Base-by-base conservation (phyloP, 2,113 vertebrate species). In the Pardalotus punctatus region DNA sequence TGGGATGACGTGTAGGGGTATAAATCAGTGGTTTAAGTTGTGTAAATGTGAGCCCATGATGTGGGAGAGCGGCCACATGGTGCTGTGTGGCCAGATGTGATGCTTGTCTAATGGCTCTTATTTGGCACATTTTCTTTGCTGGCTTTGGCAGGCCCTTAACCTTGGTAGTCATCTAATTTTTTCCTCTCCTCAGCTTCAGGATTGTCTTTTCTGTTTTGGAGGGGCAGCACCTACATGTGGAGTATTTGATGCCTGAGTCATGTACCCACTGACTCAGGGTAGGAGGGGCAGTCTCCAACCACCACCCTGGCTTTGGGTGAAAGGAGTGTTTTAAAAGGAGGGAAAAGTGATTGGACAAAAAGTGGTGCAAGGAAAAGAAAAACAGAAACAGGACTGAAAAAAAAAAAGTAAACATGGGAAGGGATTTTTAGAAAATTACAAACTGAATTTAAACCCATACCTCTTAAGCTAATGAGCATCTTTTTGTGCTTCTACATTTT, bases 401-500 rank as follows among this genome's bases (percentile, higher is more conserved):
- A 5, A 31, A 5, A 74, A 84, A 93, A 79, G 17, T 53, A 74
- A 88, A 91, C n/a, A 48, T 5, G 18, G 31, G 40, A 76, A 89
- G 19, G 14, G 35, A 61, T 45, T 86, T 94, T 82, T 90, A 66
- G 43, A 91, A 82, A 93, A 93, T 80, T 64, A 48, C 93, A 81
- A 88, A 76, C 24, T 11, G 23, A 87, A 76, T 91, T 87, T n/a
- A 91, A 93, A 18, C 13, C 33, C 38, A 58, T 73, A 58, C 78
- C 81, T 95, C 90, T 96, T 94, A 95, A 79, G 61, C 58, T 95
- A 94, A 91, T 85, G 40, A 92, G 28, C 66, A 64, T 51, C 54
- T 94, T 94, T 69, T 58, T 80, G 43, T 88, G 18, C 57, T 88
- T 66, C 50, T 91, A 15, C 21, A 43, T 88, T 86, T 94, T 77